phyloP scores from a whole-genome alignment of 2,888 invertebrate genomes.

The Oxyteleia sp. region DNA sequence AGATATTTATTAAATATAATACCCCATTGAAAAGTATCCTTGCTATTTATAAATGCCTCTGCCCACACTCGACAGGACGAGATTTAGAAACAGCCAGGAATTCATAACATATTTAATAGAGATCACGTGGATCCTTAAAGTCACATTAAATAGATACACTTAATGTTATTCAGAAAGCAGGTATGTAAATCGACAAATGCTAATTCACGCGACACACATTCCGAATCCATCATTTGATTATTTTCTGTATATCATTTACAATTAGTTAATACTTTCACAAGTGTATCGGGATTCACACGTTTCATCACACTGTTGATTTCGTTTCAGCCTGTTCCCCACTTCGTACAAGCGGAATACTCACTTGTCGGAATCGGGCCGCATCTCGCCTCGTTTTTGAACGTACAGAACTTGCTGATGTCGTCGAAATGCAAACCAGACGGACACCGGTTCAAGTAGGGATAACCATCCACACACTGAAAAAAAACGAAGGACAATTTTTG shows the following conservation, averaged over 20 bases:
- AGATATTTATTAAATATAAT: too few relatives aligned
- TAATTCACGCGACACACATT: conserved; percentile 61
- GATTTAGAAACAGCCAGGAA: too few relatives aligned
- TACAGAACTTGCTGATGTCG: conserved; percentile 96
- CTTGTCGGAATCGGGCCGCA: conserved; percentile 96
- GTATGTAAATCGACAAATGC: conserved; percentile 70
- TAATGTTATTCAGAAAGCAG: conserved; percentile 66
- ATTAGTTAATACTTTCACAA: conserved; percentile 62
- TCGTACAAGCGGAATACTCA: conserved; percentile 88
- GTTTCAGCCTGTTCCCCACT: neutral
- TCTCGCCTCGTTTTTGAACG: conserved; percentile 95
- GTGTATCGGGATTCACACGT: conserved; percentile 39
- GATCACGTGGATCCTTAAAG: too few relatives aligned
- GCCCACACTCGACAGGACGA: too few relatives aligned
- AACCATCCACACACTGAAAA: conserved; percentile 96
- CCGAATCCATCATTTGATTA: conserved; percentile 65
- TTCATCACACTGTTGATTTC: conserved; percentile 33
- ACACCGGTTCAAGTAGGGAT: conserved; percentile 95
- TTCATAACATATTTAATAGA: too few relatives aligned
- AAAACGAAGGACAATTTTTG: conserved; percentile 1
- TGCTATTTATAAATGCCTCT: too few relatives aligned
- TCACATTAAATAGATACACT: too few relatives aligned
- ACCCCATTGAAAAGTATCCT: too few relatives aligned
- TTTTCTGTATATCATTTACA: conserved; percentile 68
- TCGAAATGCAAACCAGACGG: conserved; percentile 97